A percentile compares a stretch with the other conserved stretches of the same genome.
Evolutionary conservation across 2,888 invertebrate species (phyloP).

Genomic region (Patella caerulea): DNA sequence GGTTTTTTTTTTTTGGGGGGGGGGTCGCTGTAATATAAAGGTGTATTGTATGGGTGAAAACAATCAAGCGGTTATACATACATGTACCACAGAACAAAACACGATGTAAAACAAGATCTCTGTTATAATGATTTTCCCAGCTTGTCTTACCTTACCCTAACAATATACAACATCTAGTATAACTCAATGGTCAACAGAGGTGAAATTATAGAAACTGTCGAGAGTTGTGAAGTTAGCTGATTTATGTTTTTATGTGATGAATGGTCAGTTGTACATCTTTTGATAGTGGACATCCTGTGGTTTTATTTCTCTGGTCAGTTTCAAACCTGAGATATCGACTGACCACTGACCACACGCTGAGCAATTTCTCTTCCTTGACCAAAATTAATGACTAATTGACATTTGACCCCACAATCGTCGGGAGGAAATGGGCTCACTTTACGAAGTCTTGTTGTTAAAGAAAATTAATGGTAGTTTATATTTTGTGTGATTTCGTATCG

Average conservation of each 20-base stretch:
- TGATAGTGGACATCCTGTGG: neutral
- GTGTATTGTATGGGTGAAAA: too few species aligned
- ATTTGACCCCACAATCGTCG: neutral
- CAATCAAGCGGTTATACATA: too few species aligned
- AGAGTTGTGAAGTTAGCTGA: neutral
- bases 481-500: neutral
- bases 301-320: neutral
- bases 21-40: too few species aligned
- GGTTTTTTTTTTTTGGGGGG: too few species aligned
- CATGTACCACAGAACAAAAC: too few species aligned
- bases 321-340: neutral
- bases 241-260: conserved; percentile 5
- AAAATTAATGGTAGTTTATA: conserved; percentile 7
- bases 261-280: neutral
- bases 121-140: too few species aligned
- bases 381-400: conserved; percentile 6
- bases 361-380: neutral
- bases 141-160: too few species aligned
- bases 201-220: too few species aligned
- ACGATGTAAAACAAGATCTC: too few species aligned
- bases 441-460: conserved; percentile 1
- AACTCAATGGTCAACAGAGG: too few species aligned
- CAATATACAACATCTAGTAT: too few species aligned
- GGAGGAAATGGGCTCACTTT: neutral
- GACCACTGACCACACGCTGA: conserved; percentile 2